A percentile compares a stretch with the other conserved stretches of the same genome.
Evolutionary conservation across 53 echinoderm and acorn worm genomes (phyloP).

Genomic region (Paracentrotus lividus): DNA sequence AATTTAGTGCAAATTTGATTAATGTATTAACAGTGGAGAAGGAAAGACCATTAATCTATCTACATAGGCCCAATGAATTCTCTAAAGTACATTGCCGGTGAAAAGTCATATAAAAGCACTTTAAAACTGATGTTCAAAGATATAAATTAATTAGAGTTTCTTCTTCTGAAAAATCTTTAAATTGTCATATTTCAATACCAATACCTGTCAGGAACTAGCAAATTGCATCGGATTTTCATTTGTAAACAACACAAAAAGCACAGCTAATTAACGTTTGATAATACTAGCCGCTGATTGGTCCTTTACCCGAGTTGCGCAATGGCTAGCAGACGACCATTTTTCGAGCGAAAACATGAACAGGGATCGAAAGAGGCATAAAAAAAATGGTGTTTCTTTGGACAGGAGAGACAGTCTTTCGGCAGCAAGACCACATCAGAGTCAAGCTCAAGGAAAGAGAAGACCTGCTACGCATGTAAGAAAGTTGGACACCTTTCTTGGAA

Average conservation of each 20-base stretch:
- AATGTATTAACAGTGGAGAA: too few species aligned
- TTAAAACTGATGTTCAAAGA: too few species aligned
- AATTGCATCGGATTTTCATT: neutral
- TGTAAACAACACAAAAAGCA: neutral
- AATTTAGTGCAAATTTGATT: too few species aligned
- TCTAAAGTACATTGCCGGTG: too few species aligned
- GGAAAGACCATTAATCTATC: too few species aligned
- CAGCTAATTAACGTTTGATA: neutral
- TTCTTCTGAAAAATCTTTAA: neutral
- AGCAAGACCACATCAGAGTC: neutral
- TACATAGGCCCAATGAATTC: too few species aligned
- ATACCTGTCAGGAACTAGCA: constrained; percentile 14
- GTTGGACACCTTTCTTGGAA: neutral
- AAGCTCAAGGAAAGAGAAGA: neutral
- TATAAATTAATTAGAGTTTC: neutral
- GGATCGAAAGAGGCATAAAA: neutral
- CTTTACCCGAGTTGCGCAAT: neutral
- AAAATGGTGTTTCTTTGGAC: neutral
- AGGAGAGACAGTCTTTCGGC: too few species aligned
- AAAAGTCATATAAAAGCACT: too few species aligned
- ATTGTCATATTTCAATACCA: neutral
- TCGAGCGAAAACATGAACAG: neutral
- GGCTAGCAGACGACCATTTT: neutral
- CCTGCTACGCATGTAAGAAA: neutral
- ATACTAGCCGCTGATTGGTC: neutral